phyloP scores from a whole-genome alignment of 2,888 invertebrate species.

The Herminia tarsipennalis region DNA sequence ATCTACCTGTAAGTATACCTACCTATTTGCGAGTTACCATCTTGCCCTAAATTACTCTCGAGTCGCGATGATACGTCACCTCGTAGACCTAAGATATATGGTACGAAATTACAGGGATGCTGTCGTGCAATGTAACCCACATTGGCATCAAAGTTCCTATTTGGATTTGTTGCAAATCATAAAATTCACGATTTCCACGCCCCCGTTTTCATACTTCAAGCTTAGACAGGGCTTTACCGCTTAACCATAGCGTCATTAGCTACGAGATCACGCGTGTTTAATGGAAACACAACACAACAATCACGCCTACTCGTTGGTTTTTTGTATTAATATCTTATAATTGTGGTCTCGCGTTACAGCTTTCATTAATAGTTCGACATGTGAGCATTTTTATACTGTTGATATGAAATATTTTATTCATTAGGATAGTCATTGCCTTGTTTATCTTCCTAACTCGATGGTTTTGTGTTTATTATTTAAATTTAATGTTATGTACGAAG shows the following conservation, averaged over 20 bases:
- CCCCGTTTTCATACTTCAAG: no score
- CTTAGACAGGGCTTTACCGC: no score
- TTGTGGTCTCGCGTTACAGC: constrained; percentile 59
- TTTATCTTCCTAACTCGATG: constrained; percentile 24
- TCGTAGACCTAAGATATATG: no score
- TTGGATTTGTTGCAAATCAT: no score
- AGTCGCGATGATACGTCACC: no score
- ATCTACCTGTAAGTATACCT: no score
- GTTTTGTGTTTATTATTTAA: constrained; percentile 9
- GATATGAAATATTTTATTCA: constrained; percentile 37
- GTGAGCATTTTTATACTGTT: constrained; percentile 30
- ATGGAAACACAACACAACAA: constrained; percentile 52
- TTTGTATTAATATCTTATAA: constrained; percentile 70
- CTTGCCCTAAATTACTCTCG: no score
- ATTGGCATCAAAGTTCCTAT: no score
- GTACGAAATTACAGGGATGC: no score
- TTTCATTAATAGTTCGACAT: constrained; percentile 62
- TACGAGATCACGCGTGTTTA: constrained; percentile 7
- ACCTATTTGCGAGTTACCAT: no score
- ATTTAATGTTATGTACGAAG: constrained; percentile 1
- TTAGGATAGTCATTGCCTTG: constrained; percentile 31
- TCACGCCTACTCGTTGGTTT: constrained; percentile 62
- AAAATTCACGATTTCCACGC: no score
- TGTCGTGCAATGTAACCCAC: no score
- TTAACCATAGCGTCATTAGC: neutral